Conservation (phyloP, 2,888 invertebrate genomes). For the Pollenia labialis region DNA sequence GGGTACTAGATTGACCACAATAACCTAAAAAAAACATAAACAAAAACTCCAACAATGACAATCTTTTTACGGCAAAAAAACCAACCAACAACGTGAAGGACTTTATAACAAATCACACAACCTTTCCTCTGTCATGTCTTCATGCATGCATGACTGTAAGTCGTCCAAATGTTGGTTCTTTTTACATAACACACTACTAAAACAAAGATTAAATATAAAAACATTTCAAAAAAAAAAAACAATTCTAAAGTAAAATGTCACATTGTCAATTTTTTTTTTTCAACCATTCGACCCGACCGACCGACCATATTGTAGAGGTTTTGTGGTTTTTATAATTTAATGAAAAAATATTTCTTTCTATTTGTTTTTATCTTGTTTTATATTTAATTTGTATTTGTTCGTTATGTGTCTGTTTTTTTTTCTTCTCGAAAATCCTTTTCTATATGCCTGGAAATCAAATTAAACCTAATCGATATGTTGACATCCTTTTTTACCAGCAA, state of each 20-base stretch:
- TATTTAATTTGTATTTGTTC: conserved; percentile 10
- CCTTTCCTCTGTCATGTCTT: conserved; percentile 49
- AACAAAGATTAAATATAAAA: background rate
- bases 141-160: conserved; percentile 55
- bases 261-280: conserved; percentile 57
- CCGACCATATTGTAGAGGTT: conserved; percentile 70
- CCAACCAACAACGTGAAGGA: conserved; percentile 56
- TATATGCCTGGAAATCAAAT: conserved; percentile 64
- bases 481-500: conserved; percentile 67
- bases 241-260: conserved; percentile 70
- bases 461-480: conserved; percentile 68
- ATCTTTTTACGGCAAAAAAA: conserved; percentile 15
- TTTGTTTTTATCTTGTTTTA: conserved; percentile 43
- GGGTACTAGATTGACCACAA: conserved; percentile 35
- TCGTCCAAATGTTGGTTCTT: conserved; percentile 42
- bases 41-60: conserved; percentile 50
- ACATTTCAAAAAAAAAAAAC: background rate
- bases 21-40: conserved; percentile 4
- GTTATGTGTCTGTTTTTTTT: background rate
- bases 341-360: conserved; percentile 50
- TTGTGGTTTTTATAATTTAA: conserved; percentile 67
- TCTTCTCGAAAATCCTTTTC: conserved; percentile 41
- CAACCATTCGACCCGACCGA: conserved; percentile 25
- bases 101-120: conserved; percentile 63
- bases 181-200: background rate